phyloP scores from a whole-genome alignment of 2,797 vertebrate species.

The Neosilurus hyrtlii region DNA sequence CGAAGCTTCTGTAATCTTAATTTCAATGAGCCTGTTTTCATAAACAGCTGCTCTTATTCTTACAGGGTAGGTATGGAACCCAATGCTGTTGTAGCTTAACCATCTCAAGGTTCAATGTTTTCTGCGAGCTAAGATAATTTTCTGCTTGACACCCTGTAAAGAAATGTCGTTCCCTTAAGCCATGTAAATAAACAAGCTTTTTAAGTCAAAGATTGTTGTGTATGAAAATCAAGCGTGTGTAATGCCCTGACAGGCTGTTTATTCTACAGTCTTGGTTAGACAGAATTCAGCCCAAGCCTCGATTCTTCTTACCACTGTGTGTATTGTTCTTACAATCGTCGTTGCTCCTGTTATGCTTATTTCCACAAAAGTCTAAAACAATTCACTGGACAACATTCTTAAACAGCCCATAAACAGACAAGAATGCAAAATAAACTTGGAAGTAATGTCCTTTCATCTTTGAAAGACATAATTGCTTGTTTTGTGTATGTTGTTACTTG shows the following conservation, averaged over 20 bases:
- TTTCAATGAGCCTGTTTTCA: too few relatives aligned
- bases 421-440: not conserved
- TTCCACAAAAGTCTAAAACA: not conserved
- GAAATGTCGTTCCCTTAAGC: too few relatives aligned
- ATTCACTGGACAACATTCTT: not conserved
- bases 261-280: not conserved
- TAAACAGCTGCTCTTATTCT: too few relatives aligned
- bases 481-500: not conserved
- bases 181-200: too few relatives aligned
- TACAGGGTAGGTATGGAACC: too few relatives aligned
- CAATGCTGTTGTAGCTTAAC: too few relatives aligned
- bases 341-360: not conserved
- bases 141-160: too few relatives aligned
- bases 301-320: not conserved
- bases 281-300: not conserved
- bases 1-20: too few relatives aligned
- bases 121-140: too few relatives aligned
- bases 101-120: too few relatives aligned
- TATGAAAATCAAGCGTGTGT: not conserved
- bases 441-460: not conserved
- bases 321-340: not conserved
- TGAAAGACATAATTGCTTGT: not conserved
- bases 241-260: not conserved
- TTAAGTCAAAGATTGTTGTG: too few relatives aligned
- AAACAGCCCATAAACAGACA: not conserved